A percentile compares a stretch with the other conserved stretches of the same genome.
Evolutionary conservation across 1,140 invertebrate species (phyloP).

Genomic region (Drosophila murphyi): DNA sequence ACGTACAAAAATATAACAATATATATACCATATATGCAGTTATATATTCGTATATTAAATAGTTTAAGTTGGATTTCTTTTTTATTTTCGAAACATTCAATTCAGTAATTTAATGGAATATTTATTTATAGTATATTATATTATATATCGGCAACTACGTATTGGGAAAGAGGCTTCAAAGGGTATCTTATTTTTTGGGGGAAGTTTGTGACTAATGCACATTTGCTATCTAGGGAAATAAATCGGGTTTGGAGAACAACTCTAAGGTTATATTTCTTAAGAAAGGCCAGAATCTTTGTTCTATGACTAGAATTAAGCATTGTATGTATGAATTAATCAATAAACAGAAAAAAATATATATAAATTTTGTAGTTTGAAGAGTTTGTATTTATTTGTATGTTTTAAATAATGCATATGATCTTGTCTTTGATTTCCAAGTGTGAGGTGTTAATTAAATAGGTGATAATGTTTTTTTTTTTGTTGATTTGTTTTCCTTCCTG

Average conservation of each 20-base stretch:
- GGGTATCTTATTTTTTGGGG: not conserved
- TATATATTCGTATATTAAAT: constrained; percentile 63
- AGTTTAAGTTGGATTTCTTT: constrained; percentile 44
- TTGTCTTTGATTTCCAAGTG: constrained; percentile 46
- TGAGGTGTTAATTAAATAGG: constrained; percentile 46
- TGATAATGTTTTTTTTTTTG: constrained; percentile 28
- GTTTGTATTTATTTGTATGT: constrained; percentile 64
- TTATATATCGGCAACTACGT: constrained; percentile 23
- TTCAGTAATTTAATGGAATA: constrained; percentile 41
- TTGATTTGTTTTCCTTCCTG: not conserved
- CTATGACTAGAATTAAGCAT: constrained; percentile 45
- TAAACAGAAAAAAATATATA: constrained; percentile 26
- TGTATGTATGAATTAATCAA: constrained; percentile 2
- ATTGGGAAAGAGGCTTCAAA: constrained; percentile 27
- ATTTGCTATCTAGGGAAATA: constrained; percentile 23
- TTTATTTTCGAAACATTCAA: constrained; percentile 32
- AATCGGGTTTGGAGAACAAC: constrained; percentile 25
- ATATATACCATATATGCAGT: constrained; percentile 52
- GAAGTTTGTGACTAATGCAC: constrained; percentile 1
- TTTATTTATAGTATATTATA: constrained; percentile 34
- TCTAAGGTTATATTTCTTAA: constrained; percentile 13
- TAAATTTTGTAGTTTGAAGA: constrained; percentile 40
- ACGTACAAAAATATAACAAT: constrained; percentile 83
- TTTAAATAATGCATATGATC: constrained; percentile 54
- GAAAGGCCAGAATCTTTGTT: constrained; percentile 2